Conservation (phyloP, 2,888 invertebrate genomes). For the Andrena haemorrhoa region DNA sequence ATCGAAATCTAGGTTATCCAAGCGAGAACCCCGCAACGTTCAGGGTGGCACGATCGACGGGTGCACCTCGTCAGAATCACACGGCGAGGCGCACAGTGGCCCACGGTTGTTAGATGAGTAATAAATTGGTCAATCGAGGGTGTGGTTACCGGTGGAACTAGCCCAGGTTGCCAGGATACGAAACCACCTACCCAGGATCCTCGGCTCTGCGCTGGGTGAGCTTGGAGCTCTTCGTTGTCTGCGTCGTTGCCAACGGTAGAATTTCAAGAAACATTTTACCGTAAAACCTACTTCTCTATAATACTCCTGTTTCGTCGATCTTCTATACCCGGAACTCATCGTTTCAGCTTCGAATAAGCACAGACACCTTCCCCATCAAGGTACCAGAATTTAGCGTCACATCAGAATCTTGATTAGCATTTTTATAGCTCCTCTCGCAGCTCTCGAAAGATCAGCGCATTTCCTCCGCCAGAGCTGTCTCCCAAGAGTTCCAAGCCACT, state of each 20-base stretch:
- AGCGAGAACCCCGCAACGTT: conserved; percentile 38
- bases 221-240: conserved; percentile 37
- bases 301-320: too few relatives aligned
- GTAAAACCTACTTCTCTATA: too few relatives aligned
- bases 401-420: too few relatives aligned
- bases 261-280: too few relatives aligned
- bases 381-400: too few relatives aligned
- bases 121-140: conserved; percentile 82
- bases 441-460: too few relatives aligned
- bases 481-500: too few relatives aligned
- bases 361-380: too few relatives aligned
- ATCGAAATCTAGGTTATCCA: conserved; percentile 58
- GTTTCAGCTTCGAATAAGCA: too few relatives aligned
- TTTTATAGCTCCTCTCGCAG: too few relatives aligned
- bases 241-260: conserved; percentile 32
- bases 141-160: conserved; percentile 82
- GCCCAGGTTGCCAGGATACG: conserved; percentile 82
- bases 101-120: conserved; percentile 80
- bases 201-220: conserved; percentile 57
- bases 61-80: conserved; percentile 39
- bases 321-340: too few relatives aligned
- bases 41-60: conserved; percentile 50
- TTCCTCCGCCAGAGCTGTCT: too few relatives aligned
- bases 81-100: conserved; percentile 40
- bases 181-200: conserved; percentile 79